Evolutionary conservation across 2,113 vertebrate genomes (phyloP), one percentile per base, ranked within the genome.

Genomic region (Syngnathoides biaculeatus): DNA sequence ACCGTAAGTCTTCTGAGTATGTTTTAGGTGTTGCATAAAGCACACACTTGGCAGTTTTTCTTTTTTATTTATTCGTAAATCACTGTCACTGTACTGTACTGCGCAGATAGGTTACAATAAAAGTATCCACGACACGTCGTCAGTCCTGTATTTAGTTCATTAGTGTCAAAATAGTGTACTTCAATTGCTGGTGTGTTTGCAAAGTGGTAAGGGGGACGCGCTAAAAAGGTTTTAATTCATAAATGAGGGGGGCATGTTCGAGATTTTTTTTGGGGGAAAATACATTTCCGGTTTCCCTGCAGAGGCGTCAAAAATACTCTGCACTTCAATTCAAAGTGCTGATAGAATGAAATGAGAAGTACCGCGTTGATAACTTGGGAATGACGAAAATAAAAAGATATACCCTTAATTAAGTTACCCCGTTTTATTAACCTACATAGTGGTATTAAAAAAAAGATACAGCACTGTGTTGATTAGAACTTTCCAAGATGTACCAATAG

Each of bases 1-100:
- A 11, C 11, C 40, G 78, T 86, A 82, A 80, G 80, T 83, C 22
- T 43, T 57, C 26, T 55, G 3, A 59, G 8, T 61, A 12, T 19
- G n/a, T 43, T 43, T 38, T 42, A 43, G 8, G 22, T 24, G n/a
- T 24, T 7, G 24, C 60, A 26, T 26, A 61, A 61, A 61, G 4
- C 38, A 17, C 5, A 52, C 48, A 52, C 7, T 3, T 17, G 14
- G 45, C 15, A 14, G 2, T 1, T 45, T n/a, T 50, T 20, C n/a
- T 11, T 20, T n/a, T 8, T 10, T 9, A n/a, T 11, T 3, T 22
- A 52, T 22, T 22, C 30, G 30, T 35, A n/a, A 50, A 50, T 50
- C 20, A 22, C 20, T 22, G 48, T 52, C 20, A 22, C 20, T 22
- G 48, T 52, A 9, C 48, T 22, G n/a, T n/a, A n/a, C n/a, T 20